A percentile compares a stretch with the other conserved stretches of the same genome.
Evolutionary conservation across 1,140 invertebrate genomes (phyloP).

Genomic region (Leptinotarsa undecemlineata): DNA sequence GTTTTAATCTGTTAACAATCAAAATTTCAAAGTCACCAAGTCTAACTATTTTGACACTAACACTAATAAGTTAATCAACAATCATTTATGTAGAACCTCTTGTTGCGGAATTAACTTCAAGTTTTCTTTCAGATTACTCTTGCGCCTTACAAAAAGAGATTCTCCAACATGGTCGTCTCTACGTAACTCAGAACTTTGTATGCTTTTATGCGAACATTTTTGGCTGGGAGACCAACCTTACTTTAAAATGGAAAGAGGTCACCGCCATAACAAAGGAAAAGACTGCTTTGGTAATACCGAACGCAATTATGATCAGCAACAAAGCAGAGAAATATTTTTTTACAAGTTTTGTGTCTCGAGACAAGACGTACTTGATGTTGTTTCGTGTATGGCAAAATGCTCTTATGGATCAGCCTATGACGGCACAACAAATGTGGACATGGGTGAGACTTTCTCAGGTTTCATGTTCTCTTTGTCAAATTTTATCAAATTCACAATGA

Average conservation of each 20-base stretch:
- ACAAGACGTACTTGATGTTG: conserved; percentile 93
- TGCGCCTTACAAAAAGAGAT: conserved; percentile 95
- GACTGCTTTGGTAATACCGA: conserved; percentile 91
- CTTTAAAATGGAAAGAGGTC: conserved; percentile 85
- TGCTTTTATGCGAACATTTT: conserved; percentile 97
- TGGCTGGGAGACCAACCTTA: conserved; percentile 86
- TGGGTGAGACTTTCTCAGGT: conserved; percentile 59
- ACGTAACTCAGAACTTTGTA: conserved; percentile 90
- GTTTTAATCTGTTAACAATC: no score
- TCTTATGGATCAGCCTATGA: conserved; percentile 86
- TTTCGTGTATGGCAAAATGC: conserved; percentile 96
- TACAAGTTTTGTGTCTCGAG: conserved; percentile 87
- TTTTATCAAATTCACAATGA: neutral
- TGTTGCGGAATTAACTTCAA: neutral
- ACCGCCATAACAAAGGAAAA: conserved; percentile 91
- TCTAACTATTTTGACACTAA: no score
- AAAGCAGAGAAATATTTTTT: conserved; percentile 88
- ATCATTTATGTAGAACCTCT: no score
- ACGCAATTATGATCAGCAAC: conserved; percentile 87
- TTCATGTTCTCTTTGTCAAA: conserved; percentile 32
- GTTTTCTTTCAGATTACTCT: conserved; percentile 80
- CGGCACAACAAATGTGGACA: conserved; percentile 86
- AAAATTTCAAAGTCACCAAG: no score
- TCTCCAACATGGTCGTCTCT: conserved; percentile 87
- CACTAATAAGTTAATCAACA: no score